Evolutionary conservation across 2,113 vertebrate species (phyloP).

Genomic region (Seriola dumerili): DNA sequence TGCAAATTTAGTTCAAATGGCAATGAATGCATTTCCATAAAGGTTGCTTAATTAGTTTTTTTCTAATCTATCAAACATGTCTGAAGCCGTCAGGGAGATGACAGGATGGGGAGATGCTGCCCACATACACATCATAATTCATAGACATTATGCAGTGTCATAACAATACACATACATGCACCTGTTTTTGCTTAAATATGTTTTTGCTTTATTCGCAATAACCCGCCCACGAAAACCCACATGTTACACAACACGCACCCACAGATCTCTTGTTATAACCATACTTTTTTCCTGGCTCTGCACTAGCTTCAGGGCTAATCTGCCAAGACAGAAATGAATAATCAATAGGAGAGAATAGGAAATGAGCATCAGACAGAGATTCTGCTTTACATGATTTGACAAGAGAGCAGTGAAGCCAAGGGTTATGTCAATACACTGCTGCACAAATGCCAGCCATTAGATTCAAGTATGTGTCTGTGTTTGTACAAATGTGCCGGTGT

Average conservation of each 20-base stretch:
- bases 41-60: constrained; percentile 54
- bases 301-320: constrained; percentile 53
- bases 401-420: constrained; percentile 50
- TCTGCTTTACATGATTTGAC: constrained; percentile 57
- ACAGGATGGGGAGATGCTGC: constrained; percentile 16
- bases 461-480: constrained; percentile 3
- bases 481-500: not conserved
- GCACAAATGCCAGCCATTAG: constrained; percentile 36
- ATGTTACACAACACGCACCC: not conserved
- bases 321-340: constrained; percentile 63
- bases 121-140: not conserved
- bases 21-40: constrained; percentile 69
- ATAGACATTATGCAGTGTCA: not conserved
- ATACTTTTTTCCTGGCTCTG: constrained; percentile 26
- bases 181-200: not conserved
- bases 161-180: not conserved
- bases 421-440: constrained; percentile 58
- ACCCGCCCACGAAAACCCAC: not conserved
- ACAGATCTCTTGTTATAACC: constrained; percentile 4
- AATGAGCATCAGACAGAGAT: constrained; percentile 64
- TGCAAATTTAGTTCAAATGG: constrained; percentile 41
- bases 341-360: constrained; percentile 71
- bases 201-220: not conserved
- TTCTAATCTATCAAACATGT: constrained; percentile 62
- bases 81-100: constrained; percentile 25